Evolutionary conservation across 2,113 vertebrate genomes (phyloP).

Genomic region (Pseudorasbora parva): DNA sequence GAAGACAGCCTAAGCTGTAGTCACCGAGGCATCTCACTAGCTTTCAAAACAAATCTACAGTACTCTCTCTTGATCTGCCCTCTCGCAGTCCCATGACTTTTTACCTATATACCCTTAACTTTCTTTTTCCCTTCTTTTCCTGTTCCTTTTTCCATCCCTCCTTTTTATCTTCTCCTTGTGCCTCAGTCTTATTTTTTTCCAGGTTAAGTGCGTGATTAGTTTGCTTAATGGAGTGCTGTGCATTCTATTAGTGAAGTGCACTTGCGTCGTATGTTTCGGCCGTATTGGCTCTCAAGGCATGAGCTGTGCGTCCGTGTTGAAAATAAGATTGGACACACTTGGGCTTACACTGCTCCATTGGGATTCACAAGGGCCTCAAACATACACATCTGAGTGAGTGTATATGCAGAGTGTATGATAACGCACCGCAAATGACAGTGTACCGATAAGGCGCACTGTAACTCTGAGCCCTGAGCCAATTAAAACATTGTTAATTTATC

Average conservation of each 20-base stretch:
- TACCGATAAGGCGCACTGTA: slow-evolving; percentile 42
- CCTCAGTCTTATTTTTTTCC: not conserved
- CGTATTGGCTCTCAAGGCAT: not conserved
- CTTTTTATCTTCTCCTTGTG: not conserved
- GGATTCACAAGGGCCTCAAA: not conserved
- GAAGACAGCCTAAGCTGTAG: not conserved
- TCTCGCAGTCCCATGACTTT: not conserved
- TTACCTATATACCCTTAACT: not conserved
- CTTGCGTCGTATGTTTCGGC: not conserved
- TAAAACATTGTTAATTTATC: slow-evolving; percentile 59
- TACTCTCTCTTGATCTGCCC: not conserved
- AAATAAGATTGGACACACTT: slow-evolving; percentile 19
- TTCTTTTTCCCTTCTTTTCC: not conserved
- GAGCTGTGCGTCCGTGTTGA: slow-evolving; percentile 7
- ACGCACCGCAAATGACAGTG: slow-evolving; percentile 27
- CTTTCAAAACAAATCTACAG: not conserved
- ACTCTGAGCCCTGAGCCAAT: slow-evolving; percentile 50
- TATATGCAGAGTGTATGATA: slow-evolving; percentile 26
- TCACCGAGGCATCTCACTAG: not conserved
- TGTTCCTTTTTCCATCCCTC: not conserved
- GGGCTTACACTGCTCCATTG: not conserved
- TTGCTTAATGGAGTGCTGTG: slow-evolving; percentile 7
- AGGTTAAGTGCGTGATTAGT: not conserved
- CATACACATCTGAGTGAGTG: not conserved
- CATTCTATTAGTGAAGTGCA: slow-evolving; percentile 20